Conservation (phyloP, 2,113 vertebrate genomes). For the Pseudopodoces humilis region DNA sequence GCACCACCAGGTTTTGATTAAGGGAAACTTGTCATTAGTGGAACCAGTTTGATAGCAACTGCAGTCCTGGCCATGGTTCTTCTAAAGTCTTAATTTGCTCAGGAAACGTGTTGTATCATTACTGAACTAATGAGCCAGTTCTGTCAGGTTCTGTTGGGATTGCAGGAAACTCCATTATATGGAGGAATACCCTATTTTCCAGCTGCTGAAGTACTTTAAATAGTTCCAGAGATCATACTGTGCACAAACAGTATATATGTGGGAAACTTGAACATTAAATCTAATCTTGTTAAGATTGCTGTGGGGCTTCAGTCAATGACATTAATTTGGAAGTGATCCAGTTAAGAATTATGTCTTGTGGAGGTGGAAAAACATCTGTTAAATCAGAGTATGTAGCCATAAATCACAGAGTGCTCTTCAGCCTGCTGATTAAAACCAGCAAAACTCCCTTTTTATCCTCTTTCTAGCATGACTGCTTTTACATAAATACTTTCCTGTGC, state of each 20-base stretch:
- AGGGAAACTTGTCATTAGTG: background rate
- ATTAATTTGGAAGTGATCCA: conserved; percentile 33
- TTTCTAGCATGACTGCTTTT: background rate
- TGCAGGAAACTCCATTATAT: background rate
- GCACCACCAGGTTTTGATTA: background rate
- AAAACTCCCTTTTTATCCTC: background rate
- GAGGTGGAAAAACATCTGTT: conserved; percentile 22
- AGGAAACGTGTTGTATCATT: background rate
- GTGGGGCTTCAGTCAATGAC: background rate
- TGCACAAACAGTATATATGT: background rate
- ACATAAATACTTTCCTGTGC: background rate
- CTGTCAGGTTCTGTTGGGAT: background rate
- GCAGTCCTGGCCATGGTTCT: background rate
- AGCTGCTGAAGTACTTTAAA: background rate
- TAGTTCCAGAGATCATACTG: background rate
- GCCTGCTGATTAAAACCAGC: background rate
- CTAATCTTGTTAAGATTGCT: background rate
- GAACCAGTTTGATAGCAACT: background rate
- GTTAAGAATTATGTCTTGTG: background rate
- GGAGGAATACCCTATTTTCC: background rate
- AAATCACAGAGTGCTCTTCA: conserved; percentile 17
- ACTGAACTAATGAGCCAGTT: background rate
- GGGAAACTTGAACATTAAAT: background rate
- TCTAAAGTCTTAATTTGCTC: background rate
- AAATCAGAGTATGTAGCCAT: background rate